Evolutionary conservation across 2,797 vertebrate genomes (phyloP), one percentile per base, ranked within the genome.

Genomic region (Lycodopsis pacificus): DNA sequence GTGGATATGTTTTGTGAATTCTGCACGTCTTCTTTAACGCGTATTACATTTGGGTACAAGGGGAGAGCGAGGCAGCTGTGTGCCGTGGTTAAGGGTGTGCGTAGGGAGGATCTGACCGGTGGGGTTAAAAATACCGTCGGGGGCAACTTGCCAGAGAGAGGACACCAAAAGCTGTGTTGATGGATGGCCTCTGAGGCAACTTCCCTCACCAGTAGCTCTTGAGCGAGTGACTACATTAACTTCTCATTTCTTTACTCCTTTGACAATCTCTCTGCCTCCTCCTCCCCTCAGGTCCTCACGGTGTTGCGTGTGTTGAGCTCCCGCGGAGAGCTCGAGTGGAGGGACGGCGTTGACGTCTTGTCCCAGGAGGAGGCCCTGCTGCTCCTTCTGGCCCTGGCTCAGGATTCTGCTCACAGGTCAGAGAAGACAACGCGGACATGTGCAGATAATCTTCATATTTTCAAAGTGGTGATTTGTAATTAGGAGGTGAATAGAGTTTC

Each of bases 351-450:
- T 42, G 68, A 86, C 61, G 82, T 83, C 72, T 91, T 96, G 81
- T 95, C 91, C 81, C 87, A 92, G 71, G 86, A 88, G 53, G 93
- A 96, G 63, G 94, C 97, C 80, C 91, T 98, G 87, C 85, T 79
- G 68, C 95, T 95, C 92, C 95, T 95, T 46, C 94, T 98, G 79
- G 87, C 90, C 51, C 75, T 95, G 86, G 87, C 93, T 42, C 91
- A 95, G 69, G 87, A 56, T 42, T 95, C 93, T 53, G 80, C 46
- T 80, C 93, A 94, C 94, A 98, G 97, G 98, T 99, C 85, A 90
- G 87, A 69, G 36, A 66, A 63, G 27, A 53, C 5, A 25, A 30
- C 57, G 13, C 12, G 6, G 0, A 68, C 64, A 15, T 3, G n/a
- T 15, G 22, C 63, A 56, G 27, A 74, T 63, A 12, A 42, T 63